Percentiles rank a stretch among this genome's conserved stretches.
Conservation (phyloP, 2,888 invertebrate species). For the Drosophila eohydei region DNA sequence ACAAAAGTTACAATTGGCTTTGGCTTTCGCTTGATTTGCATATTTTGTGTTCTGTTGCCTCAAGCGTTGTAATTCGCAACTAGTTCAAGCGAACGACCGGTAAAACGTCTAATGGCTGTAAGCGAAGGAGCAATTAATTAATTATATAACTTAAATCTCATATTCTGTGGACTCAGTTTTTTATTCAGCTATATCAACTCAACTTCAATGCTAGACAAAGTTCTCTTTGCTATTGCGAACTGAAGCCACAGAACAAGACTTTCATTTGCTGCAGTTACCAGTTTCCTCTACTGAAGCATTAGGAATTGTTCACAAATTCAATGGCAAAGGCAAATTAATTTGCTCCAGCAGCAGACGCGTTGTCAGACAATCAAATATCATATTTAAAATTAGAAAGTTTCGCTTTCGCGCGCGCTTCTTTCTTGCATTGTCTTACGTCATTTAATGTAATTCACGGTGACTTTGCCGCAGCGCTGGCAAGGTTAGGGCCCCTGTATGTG, state of each 20-base stretch:
- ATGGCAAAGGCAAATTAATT: background rate
- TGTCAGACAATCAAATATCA: slow-evolving; percentile 15
- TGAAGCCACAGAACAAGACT: background rate
- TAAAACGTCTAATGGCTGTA: background rate
- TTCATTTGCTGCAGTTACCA: background rate
- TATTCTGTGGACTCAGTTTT: background rate
- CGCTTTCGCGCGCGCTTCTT: slow-evolving; percentile 6
- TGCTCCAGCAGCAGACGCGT: slow-evolving; percentile 1
- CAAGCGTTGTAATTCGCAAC: slow-evolving; percentile 1
- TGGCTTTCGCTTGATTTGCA: background rate
- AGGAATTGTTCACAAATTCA: background rate
- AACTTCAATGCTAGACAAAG: background rate
- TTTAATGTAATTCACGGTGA: slow-evolving; percentile 50
- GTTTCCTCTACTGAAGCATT: background rate
- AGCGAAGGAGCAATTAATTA: background rate
- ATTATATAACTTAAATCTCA: background rate
- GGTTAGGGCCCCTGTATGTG: slow-evolving; percentile 62
- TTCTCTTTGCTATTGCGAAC: background rate
- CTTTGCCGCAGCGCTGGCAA: slow-evolving; percentile 50
- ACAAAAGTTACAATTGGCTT: background rate
- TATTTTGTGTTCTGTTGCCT: background rate
- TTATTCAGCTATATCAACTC: background rate
- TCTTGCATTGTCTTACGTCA: slow-evolving; percentile 61
- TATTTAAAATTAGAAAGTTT: slow-evolving; percentile 27
- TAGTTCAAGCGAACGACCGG: background rate